Evolutionary conservation across 2,888 invertebrate genomes (phyloP).

Genomic region (Lepeophtheirus nordmannii): DNA sequence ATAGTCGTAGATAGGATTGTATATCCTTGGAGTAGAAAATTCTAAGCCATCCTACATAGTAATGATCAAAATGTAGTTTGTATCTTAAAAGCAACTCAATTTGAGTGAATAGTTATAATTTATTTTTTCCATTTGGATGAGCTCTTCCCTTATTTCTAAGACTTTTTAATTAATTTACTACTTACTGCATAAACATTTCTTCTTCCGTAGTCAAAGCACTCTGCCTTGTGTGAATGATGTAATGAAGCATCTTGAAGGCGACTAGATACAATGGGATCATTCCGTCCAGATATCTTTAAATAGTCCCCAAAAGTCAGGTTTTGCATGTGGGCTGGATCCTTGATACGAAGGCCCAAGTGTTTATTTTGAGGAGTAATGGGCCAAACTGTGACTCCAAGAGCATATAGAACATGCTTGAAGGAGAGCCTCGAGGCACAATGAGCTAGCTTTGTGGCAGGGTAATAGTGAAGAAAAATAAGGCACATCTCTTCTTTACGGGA

Average conservation of each 20-base stretch:
- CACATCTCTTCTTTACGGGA: conserved; percentile 75
- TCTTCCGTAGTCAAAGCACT: conserved; percentile 24
- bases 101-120: no score
- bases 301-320: conserved; percentile 25
- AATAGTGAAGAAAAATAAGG: conserved; percentile 62
- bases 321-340: conserved; percentile 15
- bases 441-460: conserved; percentile 60
- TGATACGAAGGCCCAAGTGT: conserved; percentile 16
- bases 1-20: conserved; percentile 20
- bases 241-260: conserved; percentile 21
- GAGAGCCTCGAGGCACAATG: conserved; percentile 75
- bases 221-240: conserved; percentile 24
- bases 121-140: no score
- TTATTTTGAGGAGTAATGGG: conserved; percentile 18
- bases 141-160: no score
- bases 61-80: background rate
- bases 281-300: background rate
- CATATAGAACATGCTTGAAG: conserved; percentile 63
- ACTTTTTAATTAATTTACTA: background rate
- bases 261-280: conserved; percentile 3
- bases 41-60: conserved; percentile 24
- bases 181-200: conserved; percentile 20
- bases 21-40: conserved; percentile 21
- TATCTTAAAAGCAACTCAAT: no score
- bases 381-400: conserved; percentile 49